Base-by-base conservation (phyloP, 2,888 invertebrate species). In the Aleiodes alternator region DNA sequence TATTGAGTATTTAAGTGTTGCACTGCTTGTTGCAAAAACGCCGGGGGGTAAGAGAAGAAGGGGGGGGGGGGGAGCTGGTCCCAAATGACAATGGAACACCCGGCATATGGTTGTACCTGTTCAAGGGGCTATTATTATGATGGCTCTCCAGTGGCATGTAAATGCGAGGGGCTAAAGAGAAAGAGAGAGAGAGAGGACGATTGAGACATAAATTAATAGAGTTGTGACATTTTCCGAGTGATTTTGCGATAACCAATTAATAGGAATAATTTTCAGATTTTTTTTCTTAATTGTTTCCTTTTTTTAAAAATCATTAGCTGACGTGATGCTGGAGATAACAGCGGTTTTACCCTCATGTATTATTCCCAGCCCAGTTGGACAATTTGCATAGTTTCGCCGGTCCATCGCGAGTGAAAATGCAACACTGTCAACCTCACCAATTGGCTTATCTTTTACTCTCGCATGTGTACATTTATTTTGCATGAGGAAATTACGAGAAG, bases 91-190 rank as follows among this genome's bases (percentile, higher is more conserved):
- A 59, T 71, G 29, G 57, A n/a, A 61, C 61, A 61, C 80, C 73
- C 77, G 85, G 84, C 88, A 88, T 88, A 88, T 88, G 87, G 88
- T 86, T 79, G 80, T 88, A 88, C 88, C 88, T 87, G 88, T 87
- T 87, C 83, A 82, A 53, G 81, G 78, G 83, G 80, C 87, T 82
- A 87, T 88, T 88, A 88, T 87, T 87, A 84, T 83, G 84, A 82
- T 83, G 83, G 87, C 84, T 85, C 81, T 87, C 84, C 84, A 85
- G 83, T 81, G 85, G 82, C 64, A 50, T 64, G 68, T 34, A 56
- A 61, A 51, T 75, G 50, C 50, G 51, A 69, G 72, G 75, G 69
- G 70, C 61, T 56, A 23, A 23, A 23, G 69, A 53, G 66, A 55
- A 72, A 64, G 66, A 59, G 69, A 57, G 73, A 78, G 59, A 59